These are phyloP conservation scores for Laupala kohalensis DNA, from an alignment of 1,140 invertebrate genomes.

Conservation along the genomic window DNA sequence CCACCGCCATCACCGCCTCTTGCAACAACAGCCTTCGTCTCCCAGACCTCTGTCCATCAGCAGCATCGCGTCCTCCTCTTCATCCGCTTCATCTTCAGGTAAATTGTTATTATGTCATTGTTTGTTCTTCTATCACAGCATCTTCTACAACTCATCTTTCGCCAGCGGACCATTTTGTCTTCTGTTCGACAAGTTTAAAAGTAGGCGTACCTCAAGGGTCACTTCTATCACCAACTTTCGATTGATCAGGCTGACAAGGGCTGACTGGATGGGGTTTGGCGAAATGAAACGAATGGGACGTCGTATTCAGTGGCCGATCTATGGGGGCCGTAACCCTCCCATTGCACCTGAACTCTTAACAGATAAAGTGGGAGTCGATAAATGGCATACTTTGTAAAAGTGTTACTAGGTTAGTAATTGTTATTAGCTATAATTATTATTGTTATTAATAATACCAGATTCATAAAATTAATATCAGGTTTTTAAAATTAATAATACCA, in stretches of 20 bases:
- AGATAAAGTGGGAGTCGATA: too few relatives aligned
- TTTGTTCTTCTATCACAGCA: not conserved
- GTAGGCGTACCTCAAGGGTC: not conserved
- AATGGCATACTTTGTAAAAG: too few relatives aligned
- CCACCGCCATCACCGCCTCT: constrained; percentile 6
- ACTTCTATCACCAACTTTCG: not conserved
- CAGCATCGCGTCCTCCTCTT: constrained; percentile 69
- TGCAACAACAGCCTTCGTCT: constrained; percentile 15
- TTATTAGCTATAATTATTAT: too few relatives aligned
- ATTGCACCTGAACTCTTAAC: not conserved
- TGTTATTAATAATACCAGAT: too few relatives aligned
- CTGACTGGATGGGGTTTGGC: too few relatives aligned
- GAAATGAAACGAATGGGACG: too few relatives aligned
- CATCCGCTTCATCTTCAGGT: constrained; percentile 46
- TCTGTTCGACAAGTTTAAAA: not conserved
- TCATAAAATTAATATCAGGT: too few relatives aligned
- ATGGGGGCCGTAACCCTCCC: too few relatives aligned
- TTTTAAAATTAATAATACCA: too few relatives aligned
- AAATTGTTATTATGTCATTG: not conserved
- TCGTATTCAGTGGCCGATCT: too few relatives aligned
- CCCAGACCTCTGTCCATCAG: constrained; percentile 61
- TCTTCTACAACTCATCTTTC: not conserved
- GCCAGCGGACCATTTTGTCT: not conserved
- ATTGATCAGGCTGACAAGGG: too few relatives aligned
- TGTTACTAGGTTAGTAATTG: too few relatives aligned